Evolutionary conservation across 2,797 vertebrate species (phyloP).

Genomic region (Falco peregrinus): DNA sequence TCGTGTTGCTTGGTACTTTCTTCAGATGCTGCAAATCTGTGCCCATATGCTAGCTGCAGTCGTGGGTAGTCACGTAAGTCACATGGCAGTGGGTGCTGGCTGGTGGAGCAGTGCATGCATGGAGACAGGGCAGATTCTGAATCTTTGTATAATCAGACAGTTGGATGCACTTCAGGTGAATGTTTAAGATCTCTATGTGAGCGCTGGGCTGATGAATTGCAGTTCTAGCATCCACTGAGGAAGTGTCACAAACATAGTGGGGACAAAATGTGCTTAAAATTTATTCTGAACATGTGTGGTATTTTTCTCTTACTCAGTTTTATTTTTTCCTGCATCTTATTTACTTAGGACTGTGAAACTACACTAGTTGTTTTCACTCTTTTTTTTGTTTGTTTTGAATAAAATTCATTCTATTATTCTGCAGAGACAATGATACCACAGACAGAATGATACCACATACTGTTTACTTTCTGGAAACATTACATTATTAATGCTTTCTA

Average conservation of each 20-base stretch:
- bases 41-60: neutral
- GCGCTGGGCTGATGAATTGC: slow-evolving; percentile 11
- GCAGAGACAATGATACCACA: slow-evolving; percentile 3
- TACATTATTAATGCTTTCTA: neutral
- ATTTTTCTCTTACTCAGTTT: neutral
- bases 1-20: neutral
- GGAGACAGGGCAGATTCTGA: neutral
- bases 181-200: neutral
- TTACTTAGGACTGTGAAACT: slow-evolving; percentile 16
- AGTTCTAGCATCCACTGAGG: neutral
- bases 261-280: slow-evolving; percentile 42
- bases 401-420: neutral
- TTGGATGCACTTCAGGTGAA: neutral
- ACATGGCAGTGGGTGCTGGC: neutral
- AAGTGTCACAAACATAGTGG: slow-evolving; percentile 5
- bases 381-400: neutral
- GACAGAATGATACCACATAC: neutral
- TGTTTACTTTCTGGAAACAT: neutral
- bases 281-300: slow-evolving; percentile 22
- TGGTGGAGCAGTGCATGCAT: neutral
- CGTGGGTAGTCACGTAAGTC: neutral
- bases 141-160: neutral
- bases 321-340: neutral
- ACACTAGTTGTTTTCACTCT: neutral
- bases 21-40: neutral